These are phyloP conservation scores for Steinernema carpocapsae DNA, from an alignment of 2,888 invertebrate species.

Conservation along the genomic window DNA sequence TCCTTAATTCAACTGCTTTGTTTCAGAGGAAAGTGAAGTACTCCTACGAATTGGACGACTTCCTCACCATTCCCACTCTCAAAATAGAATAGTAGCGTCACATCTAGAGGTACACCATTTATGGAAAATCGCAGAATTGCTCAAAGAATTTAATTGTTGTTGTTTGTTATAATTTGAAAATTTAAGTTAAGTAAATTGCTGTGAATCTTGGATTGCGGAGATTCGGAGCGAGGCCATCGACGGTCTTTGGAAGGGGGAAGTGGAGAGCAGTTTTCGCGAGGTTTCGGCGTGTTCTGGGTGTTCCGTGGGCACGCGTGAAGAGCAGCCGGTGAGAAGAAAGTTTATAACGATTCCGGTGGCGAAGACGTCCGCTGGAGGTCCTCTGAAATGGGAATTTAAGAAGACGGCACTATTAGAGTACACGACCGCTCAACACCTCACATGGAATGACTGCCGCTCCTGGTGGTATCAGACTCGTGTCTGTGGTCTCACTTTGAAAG, in stretches of 20 bases:
- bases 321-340: not conserved
- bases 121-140: not conserved
- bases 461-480: no score
- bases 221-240: not conserved
- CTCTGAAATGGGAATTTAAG: not conserved
- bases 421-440: no score
- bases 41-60: not conserved
- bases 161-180: not conserved
- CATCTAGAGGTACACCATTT: no score
- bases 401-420: no score
- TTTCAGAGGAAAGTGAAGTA: not conserved
- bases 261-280: not conserved
- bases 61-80: not conserved
- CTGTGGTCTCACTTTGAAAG: no score
- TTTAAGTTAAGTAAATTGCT: not conserved
- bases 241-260: not conserved
- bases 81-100: no score
- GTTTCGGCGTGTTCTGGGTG: not conserved
- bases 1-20: slow-evolving; percentile 4
- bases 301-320: not conserved
- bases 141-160: not conserved
- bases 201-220: not conserved
- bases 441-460: no score
- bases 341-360: not conserved
- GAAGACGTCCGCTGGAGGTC: not conserved